Evolutionary conservation across 92 coral and sea anemone genomes (phyloP).

Genomic region (Metridium senile): DNA sequence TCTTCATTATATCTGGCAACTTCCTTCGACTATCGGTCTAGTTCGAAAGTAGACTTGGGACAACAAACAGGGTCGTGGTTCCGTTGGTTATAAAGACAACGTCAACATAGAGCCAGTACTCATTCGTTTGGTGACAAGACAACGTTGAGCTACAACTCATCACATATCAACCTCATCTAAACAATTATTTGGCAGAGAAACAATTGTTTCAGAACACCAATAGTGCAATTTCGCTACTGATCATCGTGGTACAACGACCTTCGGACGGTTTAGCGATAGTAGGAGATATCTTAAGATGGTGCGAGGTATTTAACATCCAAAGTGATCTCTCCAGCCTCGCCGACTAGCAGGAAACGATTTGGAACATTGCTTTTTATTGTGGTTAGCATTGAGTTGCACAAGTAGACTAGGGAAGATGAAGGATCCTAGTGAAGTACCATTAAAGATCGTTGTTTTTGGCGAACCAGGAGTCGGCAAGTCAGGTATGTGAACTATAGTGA

Average conservation of each 20-base stretch:
- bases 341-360: not conserved
- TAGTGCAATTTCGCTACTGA: no score
- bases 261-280: not conserved
- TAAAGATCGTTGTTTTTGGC: slow-evolving; percentile 68
- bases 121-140: not conserved
- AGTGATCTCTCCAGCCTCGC: not conserved
- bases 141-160: not conserved
- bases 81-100: not conserved
- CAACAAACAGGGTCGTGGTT: not conserved
- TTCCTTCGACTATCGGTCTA: not conserved
- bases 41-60: not conserved
- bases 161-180: not conserved
- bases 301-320: not conserved
- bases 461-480: slow-evolving; percentile 77
- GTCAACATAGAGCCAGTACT: not conserved
- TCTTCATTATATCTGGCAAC: not conserved
- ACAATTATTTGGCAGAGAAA: not conserved
- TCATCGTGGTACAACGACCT: no score
- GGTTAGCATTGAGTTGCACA: not conserved
- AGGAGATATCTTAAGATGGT: not conserved
- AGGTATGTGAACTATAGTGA: slow-evolving; percentile 36
- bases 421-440: slow-evolving; percentile 28
- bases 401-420: slow-evolving; percentile 12
- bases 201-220: slow-evolving; percentile 1
- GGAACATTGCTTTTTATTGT: not conserved